Conservation (phyloP, 2,888 invertebrate genomes). For the Oxytorus armatus region DNA sequence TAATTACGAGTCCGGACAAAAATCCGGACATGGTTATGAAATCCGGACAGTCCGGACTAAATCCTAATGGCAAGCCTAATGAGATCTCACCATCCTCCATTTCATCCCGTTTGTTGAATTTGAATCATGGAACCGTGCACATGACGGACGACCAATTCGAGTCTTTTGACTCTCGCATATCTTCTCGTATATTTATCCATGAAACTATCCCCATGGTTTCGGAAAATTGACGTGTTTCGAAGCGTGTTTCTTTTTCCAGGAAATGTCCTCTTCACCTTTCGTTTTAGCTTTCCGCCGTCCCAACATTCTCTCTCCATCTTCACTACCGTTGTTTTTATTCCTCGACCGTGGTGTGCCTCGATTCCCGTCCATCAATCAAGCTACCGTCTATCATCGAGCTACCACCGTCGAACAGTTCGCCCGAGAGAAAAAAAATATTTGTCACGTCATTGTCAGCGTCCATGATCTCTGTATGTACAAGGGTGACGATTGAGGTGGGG, state of each 20-base stretch:
- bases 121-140: no score
- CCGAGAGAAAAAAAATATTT: slow-evolving; percentile 46
- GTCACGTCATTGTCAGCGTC: slow-evolving; percentile 39
- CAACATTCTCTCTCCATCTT: slow-evolving; percentile 31
- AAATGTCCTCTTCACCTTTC: slow-evolving; percentile 37
- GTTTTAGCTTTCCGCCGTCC: slow-evolving; percentile 9
- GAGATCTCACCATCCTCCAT: no score
- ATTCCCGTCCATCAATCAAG: slow-evolving; percentile 38
- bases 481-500: background rate
- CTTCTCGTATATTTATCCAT: background rate
- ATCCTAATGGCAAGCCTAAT: no score
- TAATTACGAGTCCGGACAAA: no score
- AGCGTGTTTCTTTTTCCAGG: slow-evolving; percentile 24
- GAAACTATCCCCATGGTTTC: slow-evolving; percentile 11
- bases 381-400: slow-evolving; percentile 33
- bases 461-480: slow-evolving; percentile 7
- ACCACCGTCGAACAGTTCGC: slow-evolving; percentile 21
- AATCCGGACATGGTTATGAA: no score
- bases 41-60: no score
- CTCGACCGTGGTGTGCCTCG: background rate
- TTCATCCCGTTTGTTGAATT: no score
- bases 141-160: no score
- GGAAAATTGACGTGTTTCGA: slow-evolving; percentile 6
- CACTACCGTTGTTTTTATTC: slow-evolving; percentile 31
- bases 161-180: no score